phyloP scores from a whole-genome alignment of 2,113 vertebrate species.

The Hydropotes inermis region DNA sequence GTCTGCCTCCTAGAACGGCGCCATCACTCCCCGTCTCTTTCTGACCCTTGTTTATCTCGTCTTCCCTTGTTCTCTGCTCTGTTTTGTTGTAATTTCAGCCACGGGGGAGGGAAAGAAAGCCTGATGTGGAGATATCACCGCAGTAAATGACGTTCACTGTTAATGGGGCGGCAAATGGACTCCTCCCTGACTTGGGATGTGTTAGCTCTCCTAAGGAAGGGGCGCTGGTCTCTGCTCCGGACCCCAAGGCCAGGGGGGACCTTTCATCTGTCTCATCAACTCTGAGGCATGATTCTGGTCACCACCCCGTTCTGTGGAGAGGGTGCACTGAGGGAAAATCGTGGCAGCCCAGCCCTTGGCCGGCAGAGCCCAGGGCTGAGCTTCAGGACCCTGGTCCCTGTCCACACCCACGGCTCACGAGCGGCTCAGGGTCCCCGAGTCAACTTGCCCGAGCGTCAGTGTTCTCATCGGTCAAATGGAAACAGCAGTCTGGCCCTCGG shows the following conservation, averaged over 20 bases:
- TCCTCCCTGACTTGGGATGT: slow-evolving; percentile 27
- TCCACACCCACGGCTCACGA: fast-evolving
- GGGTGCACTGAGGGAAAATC: fast-evolving
- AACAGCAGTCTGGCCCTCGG: no score
- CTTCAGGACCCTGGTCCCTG: neutral
- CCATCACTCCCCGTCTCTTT: slow-evolving; percentile 29
- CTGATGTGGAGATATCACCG: slow-evolving; percentile 58
- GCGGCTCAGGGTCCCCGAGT: fast-evolving
- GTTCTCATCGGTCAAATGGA: neutral
- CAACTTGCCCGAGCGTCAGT: neutral
- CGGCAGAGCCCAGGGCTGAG: neutral
- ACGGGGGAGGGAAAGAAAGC: slow-evolving; percentile 17
- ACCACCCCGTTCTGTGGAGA: fast-evolving
- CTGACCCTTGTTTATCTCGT: slow-evolving; percentile 54
- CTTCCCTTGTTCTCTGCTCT: slow-evolving; percentile 14
- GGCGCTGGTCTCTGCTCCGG: neutral
- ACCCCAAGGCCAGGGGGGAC: neutral
- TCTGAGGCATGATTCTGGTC: neutral
- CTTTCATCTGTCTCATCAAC: slow-evolving; percentile 29
- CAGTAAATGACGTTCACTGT: slow-evolving; percentile 62
- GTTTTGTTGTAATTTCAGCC: slow-evolving; percentile 55
- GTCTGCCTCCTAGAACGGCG: slow-evolving; percentile 32
- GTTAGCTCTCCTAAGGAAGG: slow-evolving; percentile 55
- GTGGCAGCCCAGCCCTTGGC: neutral
- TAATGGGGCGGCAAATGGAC: slow-evolving; percentile 47